Base-by-base conservation (phyloP, 2,113 vertebrate species). In the Strigops habroptila region DNA sequence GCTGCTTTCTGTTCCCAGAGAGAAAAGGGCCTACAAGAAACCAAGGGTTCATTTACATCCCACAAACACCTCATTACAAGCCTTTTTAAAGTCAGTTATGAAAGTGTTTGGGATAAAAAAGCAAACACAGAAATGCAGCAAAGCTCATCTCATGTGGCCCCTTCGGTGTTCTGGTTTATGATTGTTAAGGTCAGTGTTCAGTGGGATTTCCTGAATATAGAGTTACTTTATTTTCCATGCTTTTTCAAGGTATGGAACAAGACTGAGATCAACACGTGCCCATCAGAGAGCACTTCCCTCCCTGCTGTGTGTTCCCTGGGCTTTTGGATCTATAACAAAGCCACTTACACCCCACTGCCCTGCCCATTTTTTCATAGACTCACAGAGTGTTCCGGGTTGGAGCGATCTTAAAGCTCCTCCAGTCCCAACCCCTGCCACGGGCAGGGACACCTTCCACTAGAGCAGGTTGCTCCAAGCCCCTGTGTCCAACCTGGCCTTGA, bases 341-440 rank as follows among this genome's bases (percentile, higher is more conserved):
- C 24, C 25, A 18, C 30, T 21, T 3, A 9, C 52, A 53, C 12
- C 7, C 17, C 27, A 11, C 22, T 4, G 16, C 35, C 46, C 2
- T 63, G 52, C 7, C 11, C 12, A 43, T 52, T 1, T 35, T 3
- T 30, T 16, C 55, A n/a, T 7, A n/a, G 55, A 59, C n/a, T 23
- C 55, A 21, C 12, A 59, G 21, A 4, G 9, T n/a, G 33, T 9
- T 59, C 23, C n/a, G 33, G 33, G 14, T 4, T 15, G 55, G n/a
- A 59, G 55, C 13, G 21, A n/a, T 8, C 31, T 10, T 5, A 59
- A 10, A n/a, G 55, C 33, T 7, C 21, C 0, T 59, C 33, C 55
- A 59, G 55, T 0, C 6, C 21, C 55, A 59, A 10, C 33, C 33
- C 57, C 2, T 59, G 57, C 21, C 57, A 23, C 0, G 3, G 21